Percentiles rank a stretch among this genome's conserved stretches.
Evolutionary conservation across 2,797 vertebrate species (phyloP).

Genomic region (Gila robusta): DNA sequence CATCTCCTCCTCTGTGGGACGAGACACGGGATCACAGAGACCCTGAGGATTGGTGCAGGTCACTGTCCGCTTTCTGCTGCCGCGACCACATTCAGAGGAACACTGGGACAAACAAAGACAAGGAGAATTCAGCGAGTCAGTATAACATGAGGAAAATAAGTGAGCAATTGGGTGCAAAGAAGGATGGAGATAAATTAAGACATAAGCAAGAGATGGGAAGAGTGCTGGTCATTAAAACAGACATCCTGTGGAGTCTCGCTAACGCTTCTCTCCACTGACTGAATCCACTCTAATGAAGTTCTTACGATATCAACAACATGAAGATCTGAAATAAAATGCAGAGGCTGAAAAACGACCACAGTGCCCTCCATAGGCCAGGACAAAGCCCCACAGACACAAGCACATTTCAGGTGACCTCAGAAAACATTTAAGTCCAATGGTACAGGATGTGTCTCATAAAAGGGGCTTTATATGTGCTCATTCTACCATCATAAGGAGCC

Average conservation of each 20-base stretch:
- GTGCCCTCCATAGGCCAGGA: slow-evolving; percentile 56
- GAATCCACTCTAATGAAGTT: slow-evolving; percentile 52
- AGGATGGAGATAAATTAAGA: slow-evolving; percentile 25
- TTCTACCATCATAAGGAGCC: not conserved
- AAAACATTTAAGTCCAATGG: not conserved
- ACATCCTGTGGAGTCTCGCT: slow-evolving; percentile 47
- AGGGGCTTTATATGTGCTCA: not conserved
- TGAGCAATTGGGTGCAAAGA: not conserved
- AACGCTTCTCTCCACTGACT: slow-evolving; percentile 42
- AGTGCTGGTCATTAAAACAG: slow-evolving; percentile 44
- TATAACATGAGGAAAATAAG: not conserved
- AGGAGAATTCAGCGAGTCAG: not conserved
- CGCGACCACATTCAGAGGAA: slow-evolving; percentile 88
- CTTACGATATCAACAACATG: slow-evolving; percentile 28
- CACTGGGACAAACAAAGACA: slow-evolving; percentile 78
- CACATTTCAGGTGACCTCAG: not conserved
- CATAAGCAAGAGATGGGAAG: not conserved
- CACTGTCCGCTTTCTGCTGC: slow-evolving; percentile 85
- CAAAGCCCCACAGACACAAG: slow-evolving; percentile 24
- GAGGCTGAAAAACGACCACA: slow-evolving; percentile 45
- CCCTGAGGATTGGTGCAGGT: slow-evolving; percentile 89
- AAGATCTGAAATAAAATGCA: slow-evolving; percentile 1
- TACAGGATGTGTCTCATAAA: not conserved
- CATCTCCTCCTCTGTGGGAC: slow-evolving; percentile 83
- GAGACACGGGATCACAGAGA: slow-evolving; percentile 85